These are phyloP conservation scores for Sminthopsis crassicaudata DNA, from an alignment of 2,113 vertebrate genomes.

Conservation along the genomic window DNA sequence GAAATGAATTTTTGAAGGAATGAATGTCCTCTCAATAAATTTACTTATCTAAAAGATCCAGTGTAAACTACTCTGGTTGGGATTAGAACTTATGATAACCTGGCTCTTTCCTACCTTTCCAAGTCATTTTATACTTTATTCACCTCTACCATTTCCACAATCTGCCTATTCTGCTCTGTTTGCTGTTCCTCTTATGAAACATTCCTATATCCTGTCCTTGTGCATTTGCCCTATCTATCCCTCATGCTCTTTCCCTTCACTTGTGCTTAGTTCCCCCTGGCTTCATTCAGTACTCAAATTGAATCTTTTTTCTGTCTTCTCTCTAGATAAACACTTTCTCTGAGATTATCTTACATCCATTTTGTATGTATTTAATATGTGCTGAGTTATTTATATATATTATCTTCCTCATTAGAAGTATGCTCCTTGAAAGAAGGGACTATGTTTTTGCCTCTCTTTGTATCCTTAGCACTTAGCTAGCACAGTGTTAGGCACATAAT, in stretches of 20 bases:
- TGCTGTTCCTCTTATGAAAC: not conserved
- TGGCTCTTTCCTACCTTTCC: not conserved
- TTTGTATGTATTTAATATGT: not conserved
- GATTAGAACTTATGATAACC: not conserved
- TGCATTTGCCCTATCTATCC: not conserved
- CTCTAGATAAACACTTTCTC: not conserved
- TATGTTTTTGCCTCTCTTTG: not conserved
- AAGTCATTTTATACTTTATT: not conserved
- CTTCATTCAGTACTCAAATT: not conserved
- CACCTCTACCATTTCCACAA: not conserved
- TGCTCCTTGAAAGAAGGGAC: not conserved
- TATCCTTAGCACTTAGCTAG: not conserved
- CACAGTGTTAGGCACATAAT: not conserved
- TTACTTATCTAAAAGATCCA: not conserved
- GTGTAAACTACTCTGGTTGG: not conserved
- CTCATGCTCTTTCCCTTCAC: not conserved
- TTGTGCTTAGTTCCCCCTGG: not conserved
- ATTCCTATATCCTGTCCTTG: not conserved
- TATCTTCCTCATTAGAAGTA: not conserved
- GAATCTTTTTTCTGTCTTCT: not conserved
- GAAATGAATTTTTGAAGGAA: not conserved
- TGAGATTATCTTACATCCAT: not conserved
- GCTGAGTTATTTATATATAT: not conserved
- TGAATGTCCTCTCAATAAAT: constrained; percentile 26
- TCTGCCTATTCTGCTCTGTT: not conserved